A percentile compares a stretch with the other conserved stretches of the same genome.
phyloP scores from a whole-genome alignment of 2,888 invertebrate species.

The Ctena decussata region DNA sequence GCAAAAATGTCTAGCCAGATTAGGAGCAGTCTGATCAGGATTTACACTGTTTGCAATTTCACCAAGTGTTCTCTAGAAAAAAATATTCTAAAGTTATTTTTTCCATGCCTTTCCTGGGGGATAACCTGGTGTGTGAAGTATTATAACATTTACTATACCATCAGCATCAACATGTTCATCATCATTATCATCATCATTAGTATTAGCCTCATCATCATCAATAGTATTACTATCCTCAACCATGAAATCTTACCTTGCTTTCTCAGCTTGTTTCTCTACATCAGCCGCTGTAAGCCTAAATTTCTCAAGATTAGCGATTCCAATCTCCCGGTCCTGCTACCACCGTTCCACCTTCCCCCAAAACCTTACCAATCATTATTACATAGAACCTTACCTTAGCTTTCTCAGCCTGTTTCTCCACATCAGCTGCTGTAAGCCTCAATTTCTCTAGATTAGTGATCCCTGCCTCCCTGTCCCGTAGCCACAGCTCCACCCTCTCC shows the following conservation, averaged over 20 bases:
- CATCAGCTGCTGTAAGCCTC: conserved; percentile 91
- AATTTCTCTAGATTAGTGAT: conserved; percentile 68
- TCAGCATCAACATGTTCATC: neutral
- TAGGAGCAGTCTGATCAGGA: too few species aligned
- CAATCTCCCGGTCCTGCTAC: conserved; percentile 90
- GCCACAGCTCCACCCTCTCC: conserved; percentile 93
- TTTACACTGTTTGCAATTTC: too few species aligned
- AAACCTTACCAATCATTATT: too few species aligned
- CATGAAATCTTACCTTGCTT: conserved; percentile 89
- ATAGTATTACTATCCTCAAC: neutral
- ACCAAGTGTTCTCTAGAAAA: too few species aligned
- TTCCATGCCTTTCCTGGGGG: too few species aligned
- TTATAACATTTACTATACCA: too few species aligned
- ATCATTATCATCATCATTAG: neutral
- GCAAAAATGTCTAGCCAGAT: too few species aligned
- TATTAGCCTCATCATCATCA: neutral
- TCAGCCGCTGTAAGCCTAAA: conserved; percentile 90
- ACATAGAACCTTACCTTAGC: conserved; percentile 88
- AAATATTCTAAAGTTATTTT: too few species aligned
- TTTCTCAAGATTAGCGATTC: conserved; percentile 65
- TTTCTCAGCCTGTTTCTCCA: conserved; percentile 93
- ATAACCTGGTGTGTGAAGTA: too few species aligned
- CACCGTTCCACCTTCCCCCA: conserved; percentile 92
- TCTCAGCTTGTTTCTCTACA: conserved; percentile 93
- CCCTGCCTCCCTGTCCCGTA: conserved; percentile 89